These are phyloP conservation scores for Brienomyrus longianalis DNA, from an alignment of 2,113 vertebrate genomes.

Conservation along the genomic window DNA sequence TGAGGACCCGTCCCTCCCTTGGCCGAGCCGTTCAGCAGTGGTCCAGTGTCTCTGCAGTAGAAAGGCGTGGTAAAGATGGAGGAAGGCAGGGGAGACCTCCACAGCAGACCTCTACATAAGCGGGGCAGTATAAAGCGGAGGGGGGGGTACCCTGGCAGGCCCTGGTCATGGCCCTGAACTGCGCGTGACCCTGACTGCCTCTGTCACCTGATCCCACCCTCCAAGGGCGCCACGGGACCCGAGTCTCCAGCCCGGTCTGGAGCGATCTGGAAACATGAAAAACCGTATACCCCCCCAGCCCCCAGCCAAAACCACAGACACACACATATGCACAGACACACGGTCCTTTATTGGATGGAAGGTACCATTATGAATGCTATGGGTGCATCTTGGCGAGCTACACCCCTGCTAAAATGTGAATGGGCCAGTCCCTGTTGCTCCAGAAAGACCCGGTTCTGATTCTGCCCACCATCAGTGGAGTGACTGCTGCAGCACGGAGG, in stretches of 20 bases:
- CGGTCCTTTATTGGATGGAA: neutral
- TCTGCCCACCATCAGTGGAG: too few species aligned
- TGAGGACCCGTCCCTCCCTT: constrained; percentile 5
- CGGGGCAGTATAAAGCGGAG: neutral
- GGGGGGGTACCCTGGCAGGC: neutral
- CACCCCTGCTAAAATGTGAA: neutral
- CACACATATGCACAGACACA: neutral
- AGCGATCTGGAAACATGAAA: neutral
- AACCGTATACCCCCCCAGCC: neutral
- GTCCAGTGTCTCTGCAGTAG: constrained; percentile 12
- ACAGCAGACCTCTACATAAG: neutral
- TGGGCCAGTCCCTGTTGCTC: neutral
- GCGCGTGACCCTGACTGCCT: constrained; percentile 8
- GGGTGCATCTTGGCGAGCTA: neutral
- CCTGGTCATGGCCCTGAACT: neutral
- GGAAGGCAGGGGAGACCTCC: constrained; percentile 20
- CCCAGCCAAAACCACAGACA: neutral
- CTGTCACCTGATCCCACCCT: neutral
- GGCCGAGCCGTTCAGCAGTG: constrained; percentile 38
- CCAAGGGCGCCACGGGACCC: neutral
- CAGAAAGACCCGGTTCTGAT: neutral
- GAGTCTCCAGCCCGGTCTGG: neutral
- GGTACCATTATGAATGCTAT: neutral
- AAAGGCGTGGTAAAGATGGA: constrained; percentile 39
- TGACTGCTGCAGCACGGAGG: neutral